Evolutionary conservation across 2,888 invertebrate species (phyloP), one percentile per base, ranked within the genome.

Genomic region (Prosapia bicincta): DNA sequence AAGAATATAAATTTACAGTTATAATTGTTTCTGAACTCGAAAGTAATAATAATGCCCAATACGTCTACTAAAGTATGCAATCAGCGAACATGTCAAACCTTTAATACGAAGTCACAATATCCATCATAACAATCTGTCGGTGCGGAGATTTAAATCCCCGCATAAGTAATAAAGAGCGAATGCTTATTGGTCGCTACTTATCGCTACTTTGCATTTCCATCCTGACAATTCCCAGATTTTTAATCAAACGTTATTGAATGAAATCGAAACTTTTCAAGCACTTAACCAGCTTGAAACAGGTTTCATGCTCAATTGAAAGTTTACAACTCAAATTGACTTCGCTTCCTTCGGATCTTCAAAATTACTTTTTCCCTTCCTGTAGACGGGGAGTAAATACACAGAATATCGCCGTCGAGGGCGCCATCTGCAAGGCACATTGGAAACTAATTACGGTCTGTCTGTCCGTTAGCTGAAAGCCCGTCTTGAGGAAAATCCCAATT

Each of bases 251-350:
- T 54, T 54, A 54, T 54, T 54, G 20, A 54, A 54, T 54, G 54
- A 54, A 54, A 54, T 54, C 20, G 54, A 54, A 54, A 54, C 54
- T 54, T 54, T 54, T 54, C 54, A 54, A 20, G 54, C 54, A 54
- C 20, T 54, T 54, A 54, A 54, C 54, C 54, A 54, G n/a, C 54
- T 54, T 54, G 54, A 54, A 54, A 54, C 54, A 54, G 54, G 54
- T 54, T 54, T 54, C 54, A 54, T 54, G 54, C 54, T 54, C 54
- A 54, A 54, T 54, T 54, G 54, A 54, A 54, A 54, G 54, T 54
- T 54, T 54, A 54, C 54, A 54, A 54, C 54, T 54, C 54, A 54
- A 54, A 54, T 54, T 54, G 54, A 54, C 54, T 54, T 54, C 20
- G 54, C 54, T 54, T 54, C 54, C 54, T 54, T 54, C 54, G 54